These are phyloP conservation scores for Cryptocephalus moraei DNA, from an alignment of 2,888 invertebrate species.

Conservation along the genomic window DNA sequence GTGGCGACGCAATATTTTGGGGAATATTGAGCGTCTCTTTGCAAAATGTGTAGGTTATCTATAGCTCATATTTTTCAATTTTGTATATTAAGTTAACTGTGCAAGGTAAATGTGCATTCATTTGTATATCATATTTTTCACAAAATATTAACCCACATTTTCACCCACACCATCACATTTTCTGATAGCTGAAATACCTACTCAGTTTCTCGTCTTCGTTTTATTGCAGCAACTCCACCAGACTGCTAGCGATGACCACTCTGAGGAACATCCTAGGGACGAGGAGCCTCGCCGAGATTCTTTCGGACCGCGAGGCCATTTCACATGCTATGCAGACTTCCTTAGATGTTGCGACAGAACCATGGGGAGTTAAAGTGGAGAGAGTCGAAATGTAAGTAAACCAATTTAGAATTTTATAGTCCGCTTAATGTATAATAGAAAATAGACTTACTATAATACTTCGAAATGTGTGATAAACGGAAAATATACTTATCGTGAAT, in stretches of 20 bases:
- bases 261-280: constrained; percentile 87
- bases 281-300: constrained; percentile 79
- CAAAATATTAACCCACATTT: too few species aligned
- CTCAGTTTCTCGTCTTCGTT: background rate
- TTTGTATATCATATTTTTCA: too few species aligned
- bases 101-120: too few species aligned
- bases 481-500: too few species aligned
- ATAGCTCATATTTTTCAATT: too few species aligned
- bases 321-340: constrained; percentile 83
- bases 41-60: too few species aligned
- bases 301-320: constrained; percentile 86
- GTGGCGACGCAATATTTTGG: too few species aligned
- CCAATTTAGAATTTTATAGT: too few species aligned
- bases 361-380: constrained; percentile 91
- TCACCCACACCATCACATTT: too few species aligned
- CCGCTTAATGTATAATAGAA: background rate
- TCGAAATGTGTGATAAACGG: background rate
- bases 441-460: background rate
- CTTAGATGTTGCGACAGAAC: constrained; percentile 79
- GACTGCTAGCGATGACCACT: constrained; percentile 74
- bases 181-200: too few species aligned
- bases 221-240: constrained; percentile 61
- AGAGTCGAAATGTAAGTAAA: constrained; percentile 81
- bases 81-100: too few species aligned
- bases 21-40: too few species aligned